A percentile compares a stretch with the other conserved stretches of the same genome.
Conservation (phyloP, 2,113 vertebrate species). For the Syngnathus scovelli region DNA sequence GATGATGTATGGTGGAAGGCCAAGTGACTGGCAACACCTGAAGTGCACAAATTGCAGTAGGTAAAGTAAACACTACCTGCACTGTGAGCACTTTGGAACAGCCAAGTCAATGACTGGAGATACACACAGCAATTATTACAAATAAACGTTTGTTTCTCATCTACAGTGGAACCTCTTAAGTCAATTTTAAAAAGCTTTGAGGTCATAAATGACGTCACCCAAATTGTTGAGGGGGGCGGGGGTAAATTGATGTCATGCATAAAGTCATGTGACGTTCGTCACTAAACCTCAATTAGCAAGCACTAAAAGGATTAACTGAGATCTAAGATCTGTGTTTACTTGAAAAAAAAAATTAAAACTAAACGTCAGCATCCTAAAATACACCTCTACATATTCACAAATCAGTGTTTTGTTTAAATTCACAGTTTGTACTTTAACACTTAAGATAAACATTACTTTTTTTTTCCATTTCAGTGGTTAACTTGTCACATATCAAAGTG, state of each 20-base stretch:
- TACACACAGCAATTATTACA: not conserved
- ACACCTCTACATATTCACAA: no score
- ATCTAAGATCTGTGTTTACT: no score
- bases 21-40: conserved; percentile 77
- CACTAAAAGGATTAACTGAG: no score
- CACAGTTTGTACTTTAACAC: no score
- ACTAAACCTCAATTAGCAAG: not conserved
- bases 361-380: no score
- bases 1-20: conserved; percentile 14
- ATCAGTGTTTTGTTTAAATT: no score
- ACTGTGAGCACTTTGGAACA: conserved; percentile 99
- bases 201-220: not conserved
- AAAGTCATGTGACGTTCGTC: not conserved
- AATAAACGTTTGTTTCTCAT: not conserved
- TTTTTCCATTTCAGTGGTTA: no score
- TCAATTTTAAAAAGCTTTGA: not conserved
- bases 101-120: conserved; percentile 63
- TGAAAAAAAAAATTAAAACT: no score
- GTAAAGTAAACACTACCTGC: conserved; percentile 86
- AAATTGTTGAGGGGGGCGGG: not conserved
- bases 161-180: not conserved
- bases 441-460: no score
- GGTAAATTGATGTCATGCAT: not conserved
- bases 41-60: conserved; percentile 99
- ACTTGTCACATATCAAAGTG: no score